These are phyloP conservation scores for Sus cebifrons DNA, from an alignment of 2,797 vertebrate species.

Conservation along the genomic window DNA sequence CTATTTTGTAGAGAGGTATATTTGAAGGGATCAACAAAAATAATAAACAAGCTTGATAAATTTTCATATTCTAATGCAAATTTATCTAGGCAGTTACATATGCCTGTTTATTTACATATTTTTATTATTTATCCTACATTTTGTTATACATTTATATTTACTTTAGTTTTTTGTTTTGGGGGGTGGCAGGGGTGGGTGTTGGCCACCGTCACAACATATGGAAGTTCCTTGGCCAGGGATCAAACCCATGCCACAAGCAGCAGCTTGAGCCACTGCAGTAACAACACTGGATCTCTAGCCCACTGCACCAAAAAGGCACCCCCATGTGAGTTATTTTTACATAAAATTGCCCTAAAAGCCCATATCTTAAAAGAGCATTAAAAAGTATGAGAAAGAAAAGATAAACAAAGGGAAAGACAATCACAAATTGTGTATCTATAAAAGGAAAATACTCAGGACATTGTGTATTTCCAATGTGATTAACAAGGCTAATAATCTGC, in stretches of 20 bases:
- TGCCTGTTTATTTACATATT: not conserved
- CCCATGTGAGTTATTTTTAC: not conserved
- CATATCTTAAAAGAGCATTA: constrained; percentile 12
- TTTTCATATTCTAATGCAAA: not conserved
- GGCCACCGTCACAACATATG: too few species aligned
- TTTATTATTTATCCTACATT: not conserved
- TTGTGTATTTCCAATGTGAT: not conserved
- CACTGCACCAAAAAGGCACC: too few species aligned
- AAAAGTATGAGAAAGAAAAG: constrained; percentile 29
- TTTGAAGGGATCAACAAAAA: not conserved
- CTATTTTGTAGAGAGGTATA: not conserved
- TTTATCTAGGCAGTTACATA: not conserved
- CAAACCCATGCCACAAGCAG: too few species aligned
- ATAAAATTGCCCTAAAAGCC: not conserved
- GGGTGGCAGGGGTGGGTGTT: too few species aligned
- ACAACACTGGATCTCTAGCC: too few species aligned
- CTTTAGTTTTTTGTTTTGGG: not conserved
- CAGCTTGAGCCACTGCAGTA: too few species aligned
- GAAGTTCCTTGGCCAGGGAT: too few species aligned
- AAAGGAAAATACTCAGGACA: not conserved
- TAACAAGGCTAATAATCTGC: not conserved
- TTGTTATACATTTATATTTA: not conserved
- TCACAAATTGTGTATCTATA: not conserved
- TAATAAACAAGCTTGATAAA: not conserved
- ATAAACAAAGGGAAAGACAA: not conserved